phyloP scores from a whole-genome alignment of 2,113 vertebrate genomes.

The Aphyosemion australe region DNA sequence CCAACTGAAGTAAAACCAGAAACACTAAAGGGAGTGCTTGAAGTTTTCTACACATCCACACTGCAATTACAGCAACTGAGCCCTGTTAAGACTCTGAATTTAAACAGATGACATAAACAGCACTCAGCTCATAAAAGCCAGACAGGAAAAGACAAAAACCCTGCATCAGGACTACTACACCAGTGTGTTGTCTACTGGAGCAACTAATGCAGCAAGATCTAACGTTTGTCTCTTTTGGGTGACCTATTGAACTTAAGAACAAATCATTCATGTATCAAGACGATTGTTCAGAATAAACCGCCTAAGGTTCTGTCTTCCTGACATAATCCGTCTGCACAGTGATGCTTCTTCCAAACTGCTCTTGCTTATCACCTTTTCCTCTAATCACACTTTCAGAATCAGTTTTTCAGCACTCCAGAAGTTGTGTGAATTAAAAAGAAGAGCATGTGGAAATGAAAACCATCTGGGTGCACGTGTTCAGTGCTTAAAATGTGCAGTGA shows the following conservation, averaged over 20 bases:
- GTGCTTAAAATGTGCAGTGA: neutral
- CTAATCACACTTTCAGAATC: constrained; percentile 15
- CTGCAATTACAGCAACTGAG: constrained; percentile 44
- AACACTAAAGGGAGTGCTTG: constrained; percentile 49
- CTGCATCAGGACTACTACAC: constrained; percentile 12
- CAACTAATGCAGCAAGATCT: constrained; percentile 20
- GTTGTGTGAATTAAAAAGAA: constrained; percentile 2
- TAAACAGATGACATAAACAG: constrained; percentile 64
- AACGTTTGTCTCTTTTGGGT: constrained; percentile 10
- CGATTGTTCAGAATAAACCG: too few species aligned
- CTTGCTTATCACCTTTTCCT: constrained; percentile 23
- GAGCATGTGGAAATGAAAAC: constrained; percentile 7
- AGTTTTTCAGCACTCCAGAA: neutral
- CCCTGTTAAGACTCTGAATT: constrained; percentile 47
- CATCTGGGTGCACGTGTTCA: neutral
- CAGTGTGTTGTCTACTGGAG: neutral
- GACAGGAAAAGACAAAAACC: constrained; percentile 19
- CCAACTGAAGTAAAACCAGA: constrained; percentile 28
- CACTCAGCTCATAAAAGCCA: constrained; percentile 30
- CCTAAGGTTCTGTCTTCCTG: too few species aligned
- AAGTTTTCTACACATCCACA: constrained; percentile 48
- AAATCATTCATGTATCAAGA: too few species aligned
- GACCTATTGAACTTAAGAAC: neutral
- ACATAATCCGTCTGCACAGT: neutral
- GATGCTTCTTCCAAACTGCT: neutral